Evolutionary conservation across 2,888 invertebrate species (phyloP), one percentile per base, ranked within the genome.

Genomic region (Eledona agricola): DNA sequence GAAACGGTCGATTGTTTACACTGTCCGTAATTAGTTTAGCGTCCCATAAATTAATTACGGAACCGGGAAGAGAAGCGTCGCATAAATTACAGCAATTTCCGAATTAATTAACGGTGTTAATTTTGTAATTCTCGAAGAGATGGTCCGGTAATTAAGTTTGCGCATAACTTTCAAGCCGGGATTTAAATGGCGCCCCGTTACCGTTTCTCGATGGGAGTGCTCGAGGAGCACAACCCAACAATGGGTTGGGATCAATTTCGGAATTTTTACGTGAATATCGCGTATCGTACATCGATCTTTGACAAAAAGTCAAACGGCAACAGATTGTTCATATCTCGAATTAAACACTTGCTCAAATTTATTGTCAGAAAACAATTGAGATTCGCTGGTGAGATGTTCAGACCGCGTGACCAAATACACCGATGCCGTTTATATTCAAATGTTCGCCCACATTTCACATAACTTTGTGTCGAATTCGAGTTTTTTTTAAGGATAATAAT

Each of bases 311-410:
- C 37, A 22, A 29, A 47, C 31, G 23, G 12, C 12, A 42, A 34
- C 28, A 34, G 23, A 50, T 50, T 50, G 50, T 50, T 50, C 50
- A 42, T 50, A 42, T 50, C 50, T 50, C 34, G 19, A 42, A 45
- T 45, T 43, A 51, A 45, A 51, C 51, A 45, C 59, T 57, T 59
- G 55, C 59, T 57, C 58, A 64, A 65, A 57, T 57, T 57, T 53
- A 52, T 52, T 57, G 52, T 52, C 54, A 51, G 52, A 53, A 53
- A 57, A 57, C 54, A 54, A 57, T 57, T 51, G 55, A 55, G 57
- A 55, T 55, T 53, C 43, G 50, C 34, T 43, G 51, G 49, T 51
- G 46, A 51, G 57, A 51, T 51, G 52, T 50, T 50, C 50, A 53
- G 45, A 29, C 40, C 49, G 51, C 56, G 56, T 57, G 54, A 54